Evolutionary conservation across 64 coral and sea anemone species (phyloP).

Genomic region (Montipora cactus): DNA sequence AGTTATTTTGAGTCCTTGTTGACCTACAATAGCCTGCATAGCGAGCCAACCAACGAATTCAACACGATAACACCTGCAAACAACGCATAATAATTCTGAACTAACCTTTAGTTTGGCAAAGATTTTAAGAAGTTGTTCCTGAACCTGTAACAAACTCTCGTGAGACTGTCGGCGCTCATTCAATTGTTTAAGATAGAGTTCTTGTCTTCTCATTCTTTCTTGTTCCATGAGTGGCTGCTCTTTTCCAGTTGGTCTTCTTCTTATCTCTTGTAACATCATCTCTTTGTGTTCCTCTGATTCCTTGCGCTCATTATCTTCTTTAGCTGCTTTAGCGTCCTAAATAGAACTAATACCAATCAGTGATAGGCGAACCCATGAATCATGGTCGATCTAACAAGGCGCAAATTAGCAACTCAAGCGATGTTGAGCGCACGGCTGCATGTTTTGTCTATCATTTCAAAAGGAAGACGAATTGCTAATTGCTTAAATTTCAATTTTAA

Average conservation of each 20-base stretch:
- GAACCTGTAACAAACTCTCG: slow-evolving; percentile 80
- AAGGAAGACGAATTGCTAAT: too few relatives aligned
- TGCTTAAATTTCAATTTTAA: too few relatives aligned
- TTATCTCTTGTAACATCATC: slow-evolving; percentile 91
- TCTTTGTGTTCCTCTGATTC: slow-evolving; percentile 87
- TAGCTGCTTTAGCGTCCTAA: slow-evolving; percentile 33
- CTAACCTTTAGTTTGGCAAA: slow-evolving; percentile 93
- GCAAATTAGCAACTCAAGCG: too few relatives aligned
- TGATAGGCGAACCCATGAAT: too few relatives aligned
- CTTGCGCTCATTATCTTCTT: slow-evolving; percentile 44
- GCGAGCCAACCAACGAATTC: too few relatives aligned
- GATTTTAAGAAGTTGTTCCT: slow-evolving; percentile 92
- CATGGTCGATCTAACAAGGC: too few relatives aligned
- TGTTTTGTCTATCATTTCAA: too few relatives aligned
- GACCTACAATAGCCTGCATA: background rate
- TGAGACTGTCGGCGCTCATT: slow-evolving; percentile 59
- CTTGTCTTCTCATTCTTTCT: slow-evolving; percentile 30
- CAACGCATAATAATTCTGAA: background rate
- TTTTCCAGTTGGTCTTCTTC: slow-evolving; percentile 32
- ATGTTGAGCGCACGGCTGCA: too few relatives aligned
- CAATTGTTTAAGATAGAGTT: slow-evolving; percentile 44
- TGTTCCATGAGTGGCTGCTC: slow-evolving; percentile 26
- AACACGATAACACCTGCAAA: too few relatives aligned
- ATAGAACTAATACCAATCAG: background rate
- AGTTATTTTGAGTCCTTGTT: too few relatives aligned